Conservation (phyloP, 2,888 invertebrate genomes). For the Endomychus coccineus region DNA sequence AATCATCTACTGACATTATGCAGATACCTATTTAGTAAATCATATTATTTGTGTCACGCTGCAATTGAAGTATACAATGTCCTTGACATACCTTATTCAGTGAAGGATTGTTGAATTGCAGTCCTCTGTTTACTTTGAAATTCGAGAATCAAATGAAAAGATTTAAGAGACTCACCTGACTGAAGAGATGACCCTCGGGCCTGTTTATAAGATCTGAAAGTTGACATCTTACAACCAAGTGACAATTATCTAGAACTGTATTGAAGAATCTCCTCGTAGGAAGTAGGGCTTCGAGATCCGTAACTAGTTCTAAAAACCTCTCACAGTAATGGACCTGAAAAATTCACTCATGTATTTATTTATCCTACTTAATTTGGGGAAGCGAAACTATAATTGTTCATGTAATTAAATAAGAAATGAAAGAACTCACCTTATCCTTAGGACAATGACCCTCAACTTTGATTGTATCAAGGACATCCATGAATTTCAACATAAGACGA, state of each 20-base stretch:
- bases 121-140: no score
- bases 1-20: no score
- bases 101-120: no score
- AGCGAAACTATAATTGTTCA: not conserved
- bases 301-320: conserved; percentile 89
- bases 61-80: no score
- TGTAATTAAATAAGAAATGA: not conserved
- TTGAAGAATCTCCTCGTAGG: conserved; percentile 97
- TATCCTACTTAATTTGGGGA: conserved; percentile 5
- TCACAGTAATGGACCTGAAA: conserved; percentile 76
- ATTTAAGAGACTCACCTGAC: no score
- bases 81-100: no score
- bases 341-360: not conserved
- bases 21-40: no score
- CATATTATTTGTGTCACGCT: no score
- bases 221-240: conserved; percentile 84
- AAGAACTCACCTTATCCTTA: conserved; percentile 49
- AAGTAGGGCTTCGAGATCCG: conserved; percentile 90
- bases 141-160: no score
- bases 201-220: conserved; percentile 67
- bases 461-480: conserved; percentile 70
- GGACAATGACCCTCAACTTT: conserved; percentile 55
- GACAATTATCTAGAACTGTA: conserved; percentile 89
- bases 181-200: conserved; percentile 83
- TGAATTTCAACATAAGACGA: conserved; percentile 80